Evolutionary conservation across 2,113 vertebrate species (phyloP), one percentile per base, ranked within the genome.

Genomic region (Ceuthmochares aereus): DNA sequence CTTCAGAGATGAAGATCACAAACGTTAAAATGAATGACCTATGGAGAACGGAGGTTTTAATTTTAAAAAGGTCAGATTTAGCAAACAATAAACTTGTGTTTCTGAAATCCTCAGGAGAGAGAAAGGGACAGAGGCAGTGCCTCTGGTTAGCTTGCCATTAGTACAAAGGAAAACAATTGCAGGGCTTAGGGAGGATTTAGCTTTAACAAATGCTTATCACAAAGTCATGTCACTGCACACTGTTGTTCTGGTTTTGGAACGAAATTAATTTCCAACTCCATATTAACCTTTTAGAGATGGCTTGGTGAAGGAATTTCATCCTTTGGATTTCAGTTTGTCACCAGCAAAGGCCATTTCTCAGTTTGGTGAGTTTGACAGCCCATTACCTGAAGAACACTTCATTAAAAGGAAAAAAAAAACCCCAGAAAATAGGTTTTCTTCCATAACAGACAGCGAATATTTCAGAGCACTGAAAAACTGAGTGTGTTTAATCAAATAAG

Each of bases 121-220:
- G 32, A 47, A 4, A 14, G 52, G 18, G 67, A 6, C 8, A 56
- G 59, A 43, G 68, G 30, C 55, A 84, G 22, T 3, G 1, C 80
- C 77, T 82, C 80, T 0, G 0, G 47, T 84, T 68, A 84, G 76
- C 56, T 60, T 90, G 76, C 87, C 49, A 84, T 92, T 92, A 95
- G 86, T 83, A 94, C 80, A 93, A 86, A 96, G 68, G 79, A 93
- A 91, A 93, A 96, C 64, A 92, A 92, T 45, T 92, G 92, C 52
- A 83, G 66, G 69, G 93, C 83, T 97, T 93, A 96, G 62, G 52
- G 40, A 94, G 96, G 90, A 96, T 94, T 96, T 94, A 93, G 85
- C 88, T 93, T 94, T 81, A 92, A 75, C 79, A 94, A 95, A 84
- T 32, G 66, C 86, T 95, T 96, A 95, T 93, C 80, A 68, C 66